phyloP scores from a whole-genome alignment of 2,888 invertebrate species.

The Apodemia duryi region DNA sequence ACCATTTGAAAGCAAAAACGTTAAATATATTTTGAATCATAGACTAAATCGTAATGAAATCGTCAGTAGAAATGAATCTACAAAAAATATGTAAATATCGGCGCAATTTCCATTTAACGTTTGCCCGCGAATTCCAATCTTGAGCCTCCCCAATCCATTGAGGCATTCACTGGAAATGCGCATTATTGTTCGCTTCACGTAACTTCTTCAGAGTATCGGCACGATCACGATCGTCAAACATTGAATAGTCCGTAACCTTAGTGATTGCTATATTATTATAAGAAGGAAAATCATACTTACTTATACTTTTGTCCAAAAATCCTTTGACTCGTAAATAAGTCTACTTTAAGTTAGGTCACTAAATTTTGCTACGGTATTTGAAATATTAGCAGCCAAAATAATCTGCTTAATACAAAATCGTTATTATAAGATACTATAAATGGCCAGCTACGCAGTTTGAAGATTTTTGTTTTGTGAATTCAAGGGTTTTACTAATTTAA shows the following conservation, averaged over 20 bases:
- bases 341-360: neutral
- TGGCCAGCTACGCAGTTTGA: no score
- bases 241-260: conserved; percentile 24
- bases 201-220: conserved; percentile 45
- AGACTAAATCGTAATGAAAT: neutral
- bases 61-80: conserved; percentile 6
- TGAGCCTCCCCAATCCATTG: conserved; percentile 46
- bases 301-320: neutral
- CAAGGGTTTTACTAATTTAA: no score
- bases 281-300: neutral
- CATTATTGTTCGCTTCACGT: conserved; percentile 56
- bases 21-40: neutral
- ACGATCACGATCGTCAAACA: conserved; percentile 53
- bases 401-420: no score
- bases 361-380: no score
- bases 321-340: neutral
- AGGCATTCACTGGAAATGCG: conserved; percentile 59
- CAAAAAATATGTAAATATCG: conserved; percentile 17
- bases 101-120: conserved; percentile 46
- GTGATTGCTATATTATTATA: conserved; percentile 16
- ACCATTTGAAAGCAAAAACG: neutral
- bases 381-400: no score
- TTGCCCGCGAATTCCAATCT: conserved; percentile 45
- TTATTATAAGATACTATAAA: no score
- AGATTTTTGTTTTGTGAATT: no score